Conservation (phyloP, 2,113 vertebrate species). For the Cyprinodon tularosa region DNA sequence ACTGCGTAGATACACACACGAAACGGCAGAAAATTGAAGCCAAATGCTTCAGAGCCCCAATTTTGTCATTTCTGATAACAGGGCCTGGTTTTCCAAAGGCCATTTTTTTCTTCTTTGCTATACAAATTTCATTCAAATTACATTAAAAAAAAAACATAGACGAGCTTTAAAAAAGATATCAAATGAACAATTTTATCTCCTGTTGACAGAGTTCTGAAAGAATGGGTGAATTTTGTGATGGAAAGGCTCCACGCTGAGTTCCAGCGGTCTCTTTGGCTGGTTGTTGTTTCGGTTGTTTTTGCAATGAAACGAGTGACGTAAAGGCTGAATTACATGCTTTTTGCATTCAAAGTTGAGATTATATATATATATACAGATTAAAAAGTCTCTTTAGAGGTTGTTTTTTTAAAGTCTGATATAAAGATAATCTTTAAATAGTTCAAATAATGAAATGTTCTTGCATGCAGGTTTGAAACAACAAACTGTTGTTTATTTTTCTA, state of each 20-base stretch:
- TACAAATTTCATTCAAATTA: constrained; percentile 59
- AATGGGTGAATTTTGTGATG: constrained; percentile 53
- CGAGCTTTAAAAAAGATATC: constrained; percentile 16
- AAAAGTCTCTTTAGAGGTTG: background rate
- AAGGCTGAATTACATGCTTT: constrained; percentile 42
- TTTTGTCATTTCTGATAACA: constrained; percentile 70
- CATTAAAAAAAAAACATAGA: background rate
- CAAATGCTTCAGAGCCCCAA: constrained; percentile 61
- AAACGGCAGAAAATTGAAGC: constrained; percentile 62
- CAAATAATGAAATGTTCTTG: background rate
- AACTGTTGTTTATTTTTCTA: background rate
- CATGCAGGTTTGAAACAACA: background rate
- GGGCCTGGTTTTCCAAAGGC: constrained; percentile 60
- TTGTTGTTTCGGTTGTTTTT: constrained; percentile 58
- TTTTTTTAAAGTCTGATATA: no score
- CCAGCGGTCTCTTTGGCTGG: constrained; percentile 52
- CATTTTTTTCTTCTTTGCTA: constrained; percentile 28
- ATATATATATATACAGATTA: background rate
- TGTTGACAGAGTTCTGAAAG: constrained; percentile 51
- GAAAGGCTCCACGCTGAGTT: constrained; percentile 56
- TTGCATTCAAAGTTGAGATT: constrained; percentile 14
- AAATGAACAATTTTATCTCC: constrained; percentile 56
- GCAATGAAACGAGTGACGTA: constrained; percentile 66
- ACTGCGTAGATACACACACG: constrained; percentile 46
- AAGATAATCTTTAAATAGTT: background rate